Evolutionary conservation across 1,140 invertebrate genomes (phyloP).

Genomic region (Ericerus pela): DNA sequence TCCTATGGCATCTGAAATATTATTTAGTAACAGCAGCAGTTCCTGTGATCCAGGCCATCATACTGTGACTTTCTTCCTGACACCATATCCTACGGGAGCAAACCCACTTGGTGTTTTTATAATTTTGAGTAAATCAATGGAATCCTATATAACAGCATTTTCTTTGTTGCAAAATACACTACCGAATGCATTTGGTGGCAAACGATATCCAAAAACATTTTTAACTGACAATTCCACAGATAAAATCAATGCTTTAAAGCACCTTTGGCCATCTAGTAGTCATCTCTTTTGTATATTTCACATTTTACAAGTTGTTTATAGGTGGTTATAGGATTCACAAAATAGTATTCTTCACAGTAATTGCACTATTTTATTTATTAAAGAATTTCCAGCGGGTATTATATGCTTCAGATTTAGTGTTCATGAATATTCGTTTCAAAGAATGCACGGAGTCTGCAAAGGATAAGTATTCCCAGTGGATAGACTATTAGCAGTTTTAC

Average conservation of each 20-base stretch:
- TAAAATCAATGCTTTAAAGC: constrained; percentile 9
- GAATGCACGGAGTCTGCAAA: not conserved
- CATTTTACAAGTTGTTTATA: constrained; percentile 5
- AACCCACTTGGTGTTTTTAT: not conserved
- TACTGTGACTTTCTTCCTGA: too few relatives aligned
- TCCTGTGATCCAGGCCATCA: too few relatives aligned
- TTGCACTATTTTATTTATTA: not conserved
- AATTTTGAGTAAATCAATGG: not conserved
- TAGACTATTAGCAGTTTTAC: not conserved
- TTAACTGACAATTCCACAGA: constrained; percentile 10
- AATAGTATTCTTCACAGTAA: not conserved
- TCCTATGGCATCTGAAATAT: not conserved
- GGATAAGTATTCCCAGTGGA: not conserved
- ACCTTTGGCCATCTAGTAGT: not conserved
- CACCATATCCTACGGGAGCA: too few relatives aligned
- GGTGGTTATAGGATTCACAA: constrained; percentile 9
- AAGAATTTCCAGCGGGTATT: not conserved
- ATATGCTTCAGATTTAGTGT: not conserved
- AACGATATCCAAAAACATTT: not conserved
- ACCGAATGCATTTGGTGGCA: not conserved
- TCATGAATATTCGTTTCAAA: not conserved
- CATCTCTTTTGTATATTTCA: constrained; percentile 13
- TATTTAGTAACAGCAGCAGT: too few relatives aligned
- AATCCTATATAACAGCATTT: constrained; percentile 8
- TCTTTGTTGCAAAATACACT: not conserved